A percentile compares a stretch with the other conserved stretches of the same genome.
These are phyloP conservation scores for Phocides pigmalion DNA, from an alignment of 1,140 invertebrate genomes.

Conservation along the genomic window DNA sequence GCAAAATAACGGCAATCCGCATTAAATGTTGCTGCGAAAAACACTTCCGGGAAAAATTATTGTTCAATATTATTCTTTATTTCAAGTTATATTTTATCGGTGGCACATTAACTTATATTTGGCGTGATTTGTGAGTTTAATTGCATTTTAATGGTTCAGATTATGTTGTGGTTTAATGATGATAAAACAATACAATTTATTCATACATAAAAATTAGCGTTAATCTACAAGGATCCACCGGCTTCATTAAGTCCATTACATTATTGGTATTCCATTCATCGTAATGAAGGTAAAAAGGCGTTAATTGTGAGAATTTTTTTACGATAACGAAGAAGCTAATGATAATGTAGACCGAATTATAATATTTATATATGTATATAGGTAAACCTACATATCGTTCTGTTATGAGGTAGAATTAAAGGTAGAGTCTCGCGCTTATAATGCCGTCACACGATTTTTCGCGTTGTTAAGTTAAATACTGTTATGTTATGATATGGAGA, in stretches of 20 bases:
- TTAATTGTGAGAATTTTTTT: constrained; percentile 30
- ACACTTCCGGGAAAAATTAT: constrained; percentile 43
- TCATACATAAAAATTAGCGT: constrained; percentile 24
- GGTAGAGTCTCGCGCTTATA: too few species aligned
- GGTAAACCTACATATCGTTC: too few species aligned
- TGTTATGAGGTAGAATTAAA: too few species aligned
- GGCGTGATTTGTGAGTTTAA: not conserved
- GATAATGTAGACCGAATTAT: constrained; percentile 10
- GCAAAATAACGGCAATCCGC: constrained; percentile 40
- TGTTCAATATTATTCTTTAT: constrained; percentile 15
- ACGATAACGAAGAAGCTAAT: constrained; percentile 14
- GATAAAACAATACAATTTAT: constrained; percentile 14
- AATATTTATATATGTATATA: too few species aligned
- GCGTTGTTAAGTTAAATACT: too few species aligned
- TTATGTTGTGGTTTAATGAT: constrained; percentile 31
- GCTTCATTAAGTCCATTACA: constrained; percentile 4
- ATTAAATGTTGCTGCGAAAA: constrained; percentile 38
- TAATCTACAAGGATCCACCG: constrained; percentile 30
- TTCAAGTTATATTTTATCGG: not conserved
- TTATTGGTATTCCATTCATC: constrained; percentile 10
- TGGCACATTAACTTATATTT: not conserved
- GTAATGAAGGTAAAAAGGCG: constrained; percentile 25
- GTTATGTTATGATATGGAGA: too few species aligned
- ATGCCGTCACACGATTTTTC: too few species aligned
- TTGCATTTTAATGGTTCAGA: constrained; percentile 16